Base-by-base conservation (phyloP, 2,113 vertebrate genomes). In the Rostratula benghalensis region DNA sequence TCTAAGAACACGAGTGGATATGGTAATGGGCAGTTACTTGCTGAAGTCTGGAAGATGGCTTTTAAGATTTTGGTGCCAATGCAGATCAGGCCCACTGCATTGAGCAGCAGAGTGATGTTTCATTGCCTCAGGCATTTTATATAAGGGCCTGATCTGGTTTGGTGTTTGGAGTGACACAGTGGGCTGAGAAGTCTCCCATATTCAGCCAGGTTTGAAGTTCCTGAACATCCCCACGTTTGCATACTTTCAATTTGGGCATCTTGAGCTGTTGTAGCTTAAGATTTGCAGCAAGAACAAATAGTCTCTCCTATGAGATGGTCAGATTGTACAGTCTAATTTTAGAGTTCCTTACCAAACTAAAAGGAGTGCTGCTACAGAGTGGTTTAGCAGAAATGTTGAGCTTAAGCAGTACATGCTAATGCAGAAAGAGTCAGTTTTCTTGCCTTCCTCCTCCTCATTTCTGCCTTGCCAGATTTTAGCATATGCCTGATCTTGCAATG, bases 381-480 rank as follows among this genome's bases (percentile, higher is more conserved):
- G 1, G 61, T 82, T 87, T 54, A 69, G 69, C 31, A 81, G 41
- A 70, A 89, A 10, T 27, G 31, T 15, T 94, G 78, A 85, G 53
- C 51, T 78, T 59, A 84, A 87, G 84, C 1, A 2, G 48, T 64
- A 46, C 9, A 1, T 48, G 23, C 65, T 85, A 48, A 64, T 85
- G 61, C 57, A 79, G 74, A 79, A 92, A n/a, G n/a, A 95, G 28
- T 50, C 37, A 4, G 11, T 68, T 86, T 92, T 80, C 41, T 73
- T 87, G 21, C 31, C 39, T 10, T 75, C 50, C 39, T 89, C 31
- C 65, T 87, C 74, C 90, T 94, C 27, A 10, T 90, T 93, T 65
- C 41, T 88, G 45, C 48, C 59, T 45, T 77, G 85, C 59, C 89
- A 93, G 59, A 80, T 93, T 93, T 80, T 43, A 92, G 43, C 82